Percentiles rank a stretch among this genome's conserved stretches.
Evolutionary conservation across 2,888 invertebrate species (phyloP).

Genomic region (Bombylius major): DNA sequence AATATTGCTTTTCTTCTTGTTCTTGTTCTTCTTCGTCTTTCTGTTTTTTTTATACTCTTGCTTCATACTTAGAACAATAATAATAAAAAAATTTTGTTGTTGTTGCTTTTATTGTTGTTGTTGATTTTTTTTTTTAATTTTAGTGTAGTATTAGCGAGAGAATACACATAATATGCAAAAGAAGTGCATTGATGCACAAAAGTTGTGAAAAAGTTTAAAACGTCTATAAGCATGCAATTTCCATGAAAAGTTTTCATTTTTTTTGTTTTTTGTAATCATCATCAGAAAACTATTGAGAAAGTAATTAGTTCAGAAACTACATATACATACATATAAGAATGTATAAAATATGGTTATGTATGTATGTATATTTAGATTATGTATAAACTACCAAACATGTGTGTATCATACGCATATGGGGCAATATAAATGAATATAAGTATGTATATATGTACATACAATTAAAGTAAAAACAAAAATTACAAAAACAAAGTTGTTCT

Average conservation of each 20-base stretch:
- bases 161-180: conserved; percentile 3
- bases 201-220: conserved; percentile 13
- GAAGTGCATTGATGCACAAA: conserved; percentile 13
- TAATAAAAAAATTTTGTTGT: too few relatives aligned
- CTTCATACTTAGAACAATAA: too few relatives aligned
- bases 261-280: not conserved
- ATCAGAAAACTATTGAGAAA: conserved; percentile 16
- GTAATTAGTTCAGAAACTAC: conserved; percentile 11
- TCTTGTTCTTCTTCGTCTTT: too few relatives aligned
- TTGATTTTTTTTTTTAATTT: too few relatives aligned
- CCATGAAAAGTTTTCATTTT: conserved; percentile 13
- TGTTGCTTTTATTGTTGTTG: too few relatives aligned
- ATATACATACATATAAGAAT: conserved; percentile 5
- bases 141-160: not conserved
- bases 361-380: not conserved
- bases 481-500: too few relatives aligned
- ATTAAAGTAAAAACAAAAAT: too few relatives aligned
- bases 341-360: not conserved
- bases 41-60: too few relatives aligned
- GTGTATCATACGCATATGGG: not conserved
- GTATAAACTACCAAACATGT: too few relatives aligned
- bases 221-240: conserved; percentile 16
- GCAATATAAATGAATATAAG: not conserved
- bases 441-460: not conserved
- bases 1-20: too few relatives aligned